Evolutionary conservation across 2,888 invertebrate genomes (phyloP), one percentile per base, ranked within the genome.

Genomic region (Drosophila engyochracea): DNA sequence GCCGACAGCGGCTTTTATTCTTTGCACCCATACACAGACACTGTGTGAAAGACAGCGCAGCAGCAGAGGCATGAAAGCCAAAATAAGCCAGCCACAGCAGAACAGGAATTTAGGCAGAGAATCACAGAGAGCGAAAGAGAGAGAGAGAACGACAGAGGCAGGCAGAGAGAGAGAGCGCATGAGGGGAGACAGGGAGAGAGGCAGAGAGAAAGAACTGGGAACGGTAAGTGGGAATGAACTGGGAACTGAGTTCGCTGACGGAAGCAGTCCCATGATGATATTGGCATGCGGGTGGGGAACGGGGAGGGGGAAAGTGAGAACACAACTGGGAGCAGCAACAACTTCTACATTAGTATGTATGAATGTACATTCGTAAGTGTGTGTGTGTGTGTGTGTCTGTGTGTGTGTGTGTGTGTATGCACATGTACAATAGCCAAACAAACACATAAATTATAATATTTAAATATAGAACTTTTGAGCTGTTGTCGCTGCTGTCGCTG

Each of bases 361-460:
- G 31, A 44, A 70, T 60, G 53, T 31, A 54, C 35, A 33, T 25
- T 22, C 41, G 51, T 30, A 9, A 55, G 39, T 35, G 16, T 58
- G 25, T 35, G 39, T 62, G 9, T 58, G 55, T 66, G 12, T 35
- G 22, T 54, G 19, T 49, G 12, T 39, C n/a, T 64, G 22, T 44
- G 41, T 44, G 28, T 35, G 22, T 54, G 19, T 49, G 12, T 39
- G 31, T 64, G 22, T 44, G 41, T 44, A 19, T 53, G 35, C 35
- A 35, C 39, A 53, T 70, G 51, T 80, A 82, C 79, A 85, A 85
- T 81, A 89, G 73, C 89, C 86, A 86, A 90, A 86, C 86, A 86
- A 86, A 85, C 84, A 90, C 89, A 87, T 90, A 87, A 87, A 87
- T 87, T 87, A 90, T 90, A 89, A 89, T 87, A 90, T 87, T 87